Evolutionary conservation across 2,888 invertebrate genomes (phyloP).

Genomic region (Stenotaenia linearis): DNA sequence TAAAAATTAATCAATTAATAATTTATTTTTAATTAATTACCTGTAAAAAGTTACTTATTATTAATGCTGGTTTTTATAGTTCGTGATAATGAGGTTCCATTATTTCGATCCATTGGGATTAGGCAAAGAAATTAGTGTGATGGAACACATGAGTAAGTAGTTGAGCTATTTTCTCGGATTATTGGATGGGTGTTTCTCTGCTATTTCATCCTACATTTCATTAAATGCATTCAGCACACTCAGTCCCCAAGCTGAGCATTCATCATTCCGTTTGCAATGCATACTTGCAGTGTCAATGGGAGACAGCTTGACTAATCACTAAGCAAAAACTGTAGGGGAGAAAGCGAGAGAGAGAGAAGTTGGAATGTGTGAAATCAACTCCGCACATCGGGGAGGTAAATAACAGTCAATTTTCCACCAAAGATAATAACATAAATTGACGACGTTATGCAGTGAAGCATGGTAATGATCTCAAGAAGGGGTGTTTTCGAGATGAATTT

Average conservation of each 20-base stretch:
- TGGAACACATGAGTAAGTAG: slow-evolving; percentile 26
- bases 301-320: slow-evolving; percentile 20
- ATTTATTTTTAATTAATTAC: background rate
- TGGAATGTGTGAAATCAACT: slow-evolving; percentile 26
- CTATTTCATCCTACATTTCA: slow-evolving; percentile 26
- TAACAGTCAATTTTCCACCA: slow-evolving; percentile 26
- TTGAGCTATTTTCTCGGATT: slow-evolving; percentile 13
- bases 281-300: slow-evolving; percentile 24
- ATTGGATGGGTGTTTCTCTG: slow-evolving; percentile 23
- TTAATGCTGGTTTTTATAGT: no score
- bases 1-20: background rate
- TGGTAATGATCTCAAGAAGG: slow-evolving; percentile 2
- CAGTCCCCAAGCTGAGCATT: slow-evolving; percentile 16
- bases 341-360: background rate
- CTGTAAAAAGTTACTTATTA: background rate
- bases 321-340: slow-evolving; percentile 12
- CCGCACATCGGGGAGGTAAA: slow-evolving; percentile 14
- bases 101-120: slow-evolving; percentile 13
- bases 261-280: slow-evolving; percentile 4
- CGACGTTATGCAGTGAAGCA: slow-evolving; percentile 5
- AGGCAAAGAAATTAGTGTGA: slow-evolving; percentile 24
- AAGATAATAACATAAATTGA: slow-evolving; percentile 20
- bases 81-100: background rate
- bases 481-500: background rate
- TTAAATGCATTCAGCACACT: slow-evolving; percentile 16